A percentile compares a stretch with the other conserved stretches of the same genome.
Evolutionary conservation across 1,140 invertebrate genomes (phyloP).

Genomic region (Teleopsis dalmanni): DNA sequence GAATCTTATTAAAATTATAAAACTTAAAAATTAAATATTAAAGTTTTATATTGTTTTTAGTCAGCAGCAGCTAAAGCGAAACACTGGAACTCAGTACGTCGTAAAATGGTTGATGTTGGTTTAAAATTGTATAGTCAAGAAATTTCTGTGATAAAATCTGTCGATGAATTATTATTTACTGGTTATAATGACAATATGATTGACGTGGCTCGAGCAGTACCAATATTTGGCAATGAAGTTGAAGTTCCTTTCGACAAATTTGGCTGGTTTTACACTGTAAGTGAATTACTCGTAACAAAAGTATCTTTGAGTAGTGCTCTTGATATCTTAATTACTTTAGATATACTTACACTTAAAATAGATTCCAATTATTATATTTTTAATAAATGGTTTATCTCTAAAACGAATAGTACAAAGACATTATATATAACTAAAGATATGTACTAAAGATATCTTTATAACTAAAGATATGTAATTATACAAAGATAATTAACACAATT

Average conservation of each 20-base stretch:
- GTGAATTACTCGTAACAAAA: too few relatives aligned
- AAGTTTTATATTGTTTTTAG: constrained; percentile 46
- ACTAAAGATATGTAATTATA: too few relatives aligned
- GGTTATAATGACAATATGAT: constrained; percentile 67
- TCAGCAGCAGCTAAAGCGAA: constrained; percentile 58
- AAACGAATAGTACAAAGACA: too few relatives aligned
- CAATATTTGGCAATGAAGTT: constrained; percentile 41
- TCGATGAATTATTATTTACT: constrained; percentile 67
- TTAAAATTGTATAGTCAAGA: constrained; percentile 48
- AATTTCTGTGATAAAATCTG: constrained; percentile 56
- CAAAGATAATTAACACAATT: too few relatives aligned
- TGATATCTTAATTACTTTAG: too few relatives aligned
- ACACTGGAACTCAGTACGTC: constrained; percentile 48
- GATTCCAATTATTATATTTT: too few relatives aligned
- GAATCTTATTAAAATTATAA: neutral
- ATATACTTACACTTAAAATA: too few relatives aligned
- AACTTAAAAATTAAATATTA: constrained; percentile 2
- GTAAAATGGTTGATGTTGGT: constrained; percentile 51
- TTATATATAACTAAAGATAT: too few relatives aligned
- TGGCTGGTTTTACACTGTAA: constrained; percentile 73
- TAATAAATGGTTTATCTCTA: too few relatives aligned
- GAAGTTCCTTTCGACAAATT: constrained; percentile 63
- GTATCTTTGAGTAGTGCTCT: too few relatives aligned
- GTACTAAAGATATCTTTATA: too few relatives aligned
- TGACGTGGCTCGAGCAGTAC: constrained; percentile 53